Conservation (phyloP, 2,113 vertebrate species). For the Colossoma macropomum region DNA sequence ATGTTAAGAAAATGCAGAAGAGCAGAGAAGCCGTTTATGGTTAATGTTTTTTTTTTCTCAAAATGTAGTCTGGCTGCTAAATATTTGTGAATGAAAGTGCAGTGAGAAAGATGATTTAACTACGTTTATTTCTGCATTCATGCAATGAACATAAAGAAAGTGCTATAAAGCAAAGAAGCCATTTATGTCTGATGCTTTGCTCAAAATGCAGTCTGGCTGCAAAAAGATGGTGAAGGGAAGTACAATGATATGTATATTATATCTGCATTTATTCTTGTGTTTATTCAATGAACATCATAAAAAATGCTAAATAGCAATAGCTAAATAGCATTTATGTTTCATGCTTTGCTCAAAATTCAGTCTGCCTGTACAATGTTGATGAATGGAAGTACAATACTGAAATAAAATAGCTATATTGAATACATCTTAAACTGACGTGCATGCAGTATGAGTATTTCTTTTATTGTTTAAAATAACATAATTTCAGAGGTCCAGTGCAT, state of each 20-base stretch:
- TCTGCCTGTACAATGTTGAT: background rate
- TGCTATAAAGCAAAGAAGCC: background rate
- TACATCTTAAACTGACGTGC: background rate
- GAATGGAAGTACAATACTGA: background rate
- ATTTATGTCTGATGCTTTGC: background rate
- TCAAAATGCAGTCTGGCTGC: background rate
- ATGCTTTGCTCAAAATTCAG: background rate
- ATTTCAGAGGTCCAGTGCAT: constrained; percentile 13
- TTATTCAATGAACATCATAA: too few relatives aligned
- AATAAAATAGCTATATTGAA: background rate
- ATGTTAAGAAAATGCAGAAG: background rate
- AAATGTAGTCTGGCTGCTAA: background rate
- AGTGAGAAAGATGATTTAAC: background rate
- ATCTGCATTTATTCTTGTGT: too few relatives aligned
- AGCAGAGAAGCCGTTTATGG: background rate
- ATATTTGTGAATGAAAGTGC: background rate
- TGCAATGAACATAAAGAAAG: background rate
- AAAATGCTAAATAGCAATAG: too few relatives aligned
- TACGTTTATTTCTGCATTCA: background rate
- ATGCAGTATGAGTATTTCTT: background rate
- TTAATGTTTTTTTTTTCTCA: background rate
- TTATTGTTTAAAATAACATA: constrained; percentile 5
- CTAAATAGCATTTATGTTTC: too few relatives aligned
- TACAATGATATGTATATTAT: background rate
- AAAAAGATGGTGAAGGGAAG: too few relatives aligned